Evolutionary conservation across 1,140 invertebrate genomes (phyloP), one percentile per base, ranked within the genome.

Genomic region (Cylas formicarius): DNA sequence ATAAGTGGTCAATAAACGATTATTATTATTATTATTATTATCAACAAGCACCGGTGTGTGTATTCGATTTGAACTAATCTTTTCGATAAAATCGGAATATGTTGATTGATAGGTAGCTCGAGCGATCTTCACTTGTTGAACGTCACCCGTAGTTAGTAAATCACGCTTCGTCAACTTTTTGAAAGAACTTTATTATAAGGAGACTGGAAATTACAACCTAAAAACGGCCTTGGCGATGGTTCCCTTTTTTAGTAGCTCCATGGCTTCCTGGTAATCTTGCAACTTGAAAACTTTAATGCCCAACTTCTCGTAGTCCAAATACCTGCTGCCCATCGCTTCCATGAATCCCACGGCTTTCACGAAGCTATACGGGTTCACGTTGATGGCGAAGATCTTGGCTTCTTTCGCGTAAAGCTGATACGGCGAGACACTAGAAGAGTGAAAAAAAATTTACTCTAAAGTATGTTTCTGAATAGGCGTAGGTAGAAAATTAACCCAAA

Each of bases 311-410:
- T 75, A 82, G 42, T 74, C 59, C 2, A 84, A 50, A 57, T 82
- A 82, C 23, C 57, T 60, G 27, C 14, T 67, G 1, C 76, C 73
- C 73, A 84, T 75, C 8, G 78, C 72, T 36, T 71, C 69, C 2
- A 82, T 55, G 31, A 80, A 63, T 2, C 70, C 68, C 3, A 82
- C 55, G 1, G 77, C 76, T 52, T 77, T 82, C 0, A 70, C 71
- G 53, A 80, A 82, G 10, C 71, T 72, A 51, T 73, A 81, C 0
- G 78, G 80, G 57, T 84, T 83, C 29, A 82, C 75, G 40, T 75
- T 76, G 0, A 80, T 76, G 2, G 79, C 80, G 21, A 78, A 57
- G 9, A 84, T 69, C 2, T 70, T 74, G 17, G 80, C 40, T 62
- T 83, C 80, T 46, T 77, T 81, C 50, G 70, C 69, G 55, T 73